phyloP scores from a whole-genome alignment of 2,113 vertebrate genomes.

The Heliornis fulica region DNA sequence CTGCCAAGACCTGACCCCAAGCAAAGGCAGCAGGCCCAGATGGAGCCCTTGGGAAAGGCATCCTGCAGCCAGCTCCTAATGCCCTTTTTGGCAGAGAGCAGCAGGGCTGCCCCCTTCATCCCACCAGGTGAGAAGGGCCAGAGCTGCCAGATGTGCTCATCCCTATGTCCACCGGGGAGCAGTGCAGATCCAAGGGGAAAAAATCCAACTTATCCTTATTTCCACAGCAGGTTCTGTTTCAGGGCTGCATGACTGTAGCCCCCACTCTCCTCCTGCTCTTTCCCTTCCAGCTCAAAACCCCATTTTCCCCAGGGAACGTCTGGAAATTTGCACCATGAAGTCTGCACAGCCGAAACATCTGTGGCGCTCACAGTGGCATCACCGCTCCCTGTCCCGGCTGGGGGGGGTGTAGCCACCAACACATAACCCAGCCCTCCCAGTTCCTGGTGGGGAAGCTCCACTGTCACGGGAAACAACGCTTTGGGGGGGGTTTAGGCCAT shows the following conservation, averaged over 20 bases:
- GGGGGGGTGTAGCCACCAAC: not conserved
- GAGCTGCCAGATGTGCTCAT: not conserved
- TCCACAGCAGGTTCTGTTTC: not conserved
- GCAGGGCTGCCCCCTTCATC: not conserved
- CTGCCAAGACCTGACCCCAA: not conserved
- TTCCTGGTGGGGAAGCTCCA: not conserved
- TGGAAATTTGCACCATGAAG: conserved; percentile 69
- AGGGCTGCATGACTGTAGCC: not conserved
- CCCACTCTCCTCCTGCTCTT: not conserved
- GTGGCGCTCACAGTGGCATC: not conserved
- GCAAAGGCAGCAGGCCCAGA: not conserved
- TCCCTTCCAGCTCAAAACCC: not conserved
- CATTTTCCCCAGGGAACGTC: conserved; percentile 49
- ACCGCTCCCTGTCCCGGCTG: not conserved
- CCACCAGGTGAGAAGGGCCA: not conserved
- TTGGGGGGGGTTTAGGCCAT: not conserved
- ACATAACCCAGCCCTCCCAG: not conserved
- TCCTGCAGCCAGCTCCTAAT: not conserved
- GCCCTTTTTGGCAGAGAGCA: not conserved
- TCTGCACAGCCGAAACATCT: conserved; percentile 63
- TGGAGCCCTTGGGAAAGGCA: not conserved
- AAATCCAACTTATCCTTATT: not conserved
- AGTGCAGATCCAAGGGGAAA: not conserved
- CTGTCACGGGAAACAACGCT: fast-evolving
- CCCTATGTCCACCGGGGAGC: fast-evolving